These are phyloP conservation scores for Hypolimnas misippus DNA, from an alignment of 2,888 invertebrate genomes.

Conservation along the genomic window DNA sequence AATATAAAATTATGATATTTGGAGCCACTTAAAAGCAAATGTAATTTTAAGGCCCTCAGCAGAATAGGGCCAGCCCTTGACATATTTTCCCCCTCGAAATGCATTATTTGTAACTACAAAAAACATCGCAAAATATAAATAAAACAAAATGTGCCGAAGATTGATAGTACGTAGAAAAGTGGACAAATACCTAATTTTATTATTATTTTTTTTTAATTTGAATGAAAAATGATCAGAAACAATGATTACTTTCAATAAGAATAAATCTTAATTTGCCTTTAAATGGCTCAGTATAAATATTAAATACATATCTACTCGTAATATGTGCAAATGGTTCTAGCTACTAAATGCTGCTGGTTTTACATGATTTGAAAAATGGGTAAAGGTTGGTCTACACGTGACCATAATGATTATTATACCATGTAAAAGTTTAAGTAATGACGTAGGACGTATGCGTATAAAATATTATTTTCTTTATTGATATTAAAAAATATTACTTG, in stretches of 20 bases:
- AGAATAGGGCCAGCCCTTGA: too few relatives aligned
- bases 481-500: background rate
- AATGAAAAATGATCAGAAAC: background rate
- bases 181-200: too few relatives aligned
- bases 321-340: slow-evolving; percentile 21
- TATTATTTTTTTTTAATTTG: too few relatives aligned
- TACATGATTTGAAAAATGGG: slow-evolving; percentile 7
- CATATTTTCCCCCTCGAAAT: too few relatives aligned
- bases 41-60: background rate
- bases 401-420: background rate
- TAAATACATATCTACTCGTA: slow-evolving; percentile 2
- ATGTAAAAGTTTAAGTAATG: background rate
- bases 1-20: background rate
- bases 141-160: too few relatives aligned
- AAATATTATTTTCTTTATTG: background rate
- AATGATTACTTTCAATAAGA: background rate
- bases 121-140: too few relatives aligned
- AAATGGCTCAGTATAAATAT: background rate
- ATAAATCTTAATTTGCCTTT: background rate
- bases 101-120: too few relatives aligned
- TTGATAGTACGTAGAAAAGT: too few relatives aligned
- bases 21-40: slow-evolving; percentile 2
- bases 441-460: background rate
- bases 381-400: background rate
- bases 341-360: slow-evolving; percentile 21